These are phyloP conservation scores for Pandemis corylana DNA, from an alignment of 2,888 invertebrate genomes.

Conservation along the genomic window DNA sequence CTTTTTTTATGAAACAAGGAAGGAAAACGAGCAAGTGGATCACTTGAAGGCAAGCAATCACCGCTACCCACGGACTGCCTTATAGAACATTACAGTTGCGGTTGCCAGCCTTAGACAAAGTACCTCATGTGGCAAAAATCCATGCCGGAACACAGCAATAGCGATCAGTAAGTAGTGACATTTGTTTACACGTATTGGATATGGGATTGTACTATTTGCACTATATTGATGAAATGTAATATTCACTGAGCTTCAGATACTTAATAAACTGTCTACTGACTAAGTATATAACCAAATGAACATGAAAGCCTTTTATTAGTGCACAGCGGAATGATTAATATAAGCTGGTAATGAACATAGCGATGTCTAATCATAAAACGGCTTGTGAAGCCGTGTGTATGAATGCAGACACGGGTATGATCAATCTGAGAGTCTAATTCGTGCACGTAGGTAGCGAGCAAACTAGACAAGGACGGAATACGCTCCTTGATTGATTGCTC, in stretches of 20 bases:
- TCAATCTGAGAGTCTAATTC: conserved; percentile 52
- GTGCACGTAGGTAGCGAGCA: conserved; percentile 45
- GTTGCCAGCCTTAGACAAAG: no score
- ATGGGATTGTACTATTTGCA: neutral
- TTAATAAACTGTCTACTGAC: neutral
- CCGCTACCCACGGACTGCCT: no score
- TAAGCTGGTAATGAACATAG: conserved; percentile 31
- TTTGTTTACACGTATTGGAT: no score
- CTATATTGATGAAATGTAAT: neutral
- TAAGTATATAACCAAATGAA: neutral
- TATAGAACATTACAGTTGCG: no score
- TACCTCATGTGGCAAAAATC: no score
- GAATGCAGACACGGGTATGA: conserved; percentile 44
- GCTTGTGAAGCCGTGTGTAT: conserved; percentile 37
- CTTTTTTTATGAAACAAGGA: neutral
- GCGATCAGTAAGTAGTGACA: no score
- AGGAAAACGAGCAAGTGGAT: no score
- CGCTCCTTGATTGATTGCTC: conserved; percentile 59
- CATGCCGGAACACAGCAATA: no score
- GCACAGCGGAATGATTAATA: conserved; percentile 34
- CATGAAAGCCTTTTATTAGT: conserved; percentile 19
- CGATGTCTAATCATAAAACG: conserved; percentile 35
- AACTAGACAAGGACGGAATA: conserved; percentile 43
- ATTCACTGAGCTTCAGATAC: neutral
- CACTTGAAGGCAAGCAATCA: no score